Evolutionary conservation across 2,888 invertebrate genomes (phyloP), one percentile per base, ranked within the genome.

Genomic region (Lycophotia porphyrea): DNA sequence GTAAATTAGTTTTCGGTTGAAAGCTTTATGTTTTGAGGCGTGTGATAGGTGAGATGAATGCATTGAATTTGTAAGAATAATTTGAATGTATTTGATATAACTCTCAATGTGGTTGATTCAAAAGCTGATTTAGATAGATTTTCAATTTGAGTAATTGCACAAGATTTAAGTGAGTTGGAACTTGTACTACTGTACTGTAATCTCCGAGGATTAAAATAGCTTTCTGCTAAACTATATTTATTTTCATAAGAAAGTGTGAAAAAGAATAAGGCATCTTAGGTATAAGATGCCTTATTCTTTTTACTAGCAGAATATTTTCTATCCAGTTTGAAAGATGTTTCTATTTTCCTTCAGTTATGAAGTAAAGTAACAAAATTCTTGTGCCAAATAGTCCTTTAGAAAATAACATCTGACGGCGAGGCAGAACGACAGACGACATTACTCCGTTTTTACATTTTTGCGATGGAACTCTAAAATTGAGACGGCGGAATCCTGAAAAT

Each of bases 311-410:
- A 58, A 58, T 44, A 71, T 79, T 31, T 72, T 69, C 42, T 58
- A 52, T 70, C 49, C 27, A 44, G 24, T 55, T 69, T 74, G 39
- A 64, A 84, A 72, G 58, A 70, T 44, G 55, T 63, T 72, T 52
- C 34, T 83, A 71, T 80, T 70, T 84, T 81, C 31, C 60, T 81
- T 55, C 13, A 71, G 68, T 80, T 70, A 72, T 76, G 55, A 66
- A 71, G 39, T 44, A 81, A 71, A 67, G 63, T 67, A 73, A 82
- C 52, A 65, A 82, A 47, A 77, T 82, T 82, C 82, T 49, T 77
- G 70, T 85, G 82, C 78, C 85, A 85, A 85, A 82, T 73, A 82
- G 78, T 85, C 82, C 44, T 78, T 82, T 68, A 73, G 70, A 85
- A 84, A 82, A 85, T 82, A 82, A 68, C 49, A 61, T 84, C 77